phyloP scores from a whole-genome alignment of 2,888 invertebrate genomes.

The Torymus texanus region DNA sequence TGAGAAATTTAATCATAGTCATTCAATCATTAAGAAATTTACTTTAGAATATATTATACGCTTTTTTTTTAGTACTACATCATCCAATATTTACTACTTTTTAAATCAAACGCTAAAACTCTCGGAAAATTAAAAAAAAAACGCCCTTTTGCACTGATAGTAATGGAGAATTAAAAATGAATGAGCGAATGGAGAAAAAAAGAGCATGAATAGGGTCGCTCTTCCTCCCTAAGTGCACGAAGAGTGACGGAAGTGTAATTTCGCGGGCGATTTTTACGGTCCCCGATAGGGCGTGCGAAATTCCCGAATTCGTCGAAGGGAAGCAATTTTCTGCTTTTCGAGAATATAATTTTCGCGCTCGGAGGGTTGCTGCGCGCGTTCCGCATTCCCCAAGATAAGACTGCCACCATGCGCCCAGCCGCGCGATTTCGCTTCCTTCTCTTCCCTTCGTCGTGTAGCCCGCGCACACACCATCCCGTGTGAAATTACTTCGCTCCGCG shows the following conservation, averaged over 20 bases:
- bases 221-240: background rate
- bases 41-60: no score
- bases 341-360: constrained; percentile 72
- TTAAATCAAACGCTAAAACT: no score
- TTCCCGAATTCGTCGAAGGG: constrained; percentile 53
- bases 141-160: background rate
- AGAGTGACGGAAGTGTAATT: constrained; percentile 54
- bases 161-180: constrained; percentile 49
- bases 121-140: background rate
- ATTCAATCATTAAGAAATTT: no score
- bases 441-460: constrained; percentile 38
- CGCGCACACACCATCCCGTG: constrained; percentile 67
- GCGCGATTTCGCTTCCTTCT: constrained; percentile 58
- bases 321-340: constrained; percentile 71
- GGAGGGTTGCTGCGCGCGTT: constrained; percentile 55
- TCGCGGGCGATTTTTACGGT: constrained; percentile 52
- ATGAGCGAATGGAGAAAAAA: background rate
- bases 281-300: constrained; percentile 51
- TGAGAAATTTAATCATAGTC: no score
- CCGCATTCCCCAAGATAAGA: constrained; percentile 70
- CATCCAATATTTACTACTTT: no score
- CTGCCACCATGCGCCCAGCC: constrained; percentile 53
- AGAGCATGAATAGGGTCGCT: background rate
- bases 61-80: no score
- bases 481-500: constrained; percentile 75